Evolutionary conservation across 2,888 invertebrate genomes (phyloP), one percentile per base, ranked within the genome.

Genomic region (Zaprionus lineosus): DNA sequence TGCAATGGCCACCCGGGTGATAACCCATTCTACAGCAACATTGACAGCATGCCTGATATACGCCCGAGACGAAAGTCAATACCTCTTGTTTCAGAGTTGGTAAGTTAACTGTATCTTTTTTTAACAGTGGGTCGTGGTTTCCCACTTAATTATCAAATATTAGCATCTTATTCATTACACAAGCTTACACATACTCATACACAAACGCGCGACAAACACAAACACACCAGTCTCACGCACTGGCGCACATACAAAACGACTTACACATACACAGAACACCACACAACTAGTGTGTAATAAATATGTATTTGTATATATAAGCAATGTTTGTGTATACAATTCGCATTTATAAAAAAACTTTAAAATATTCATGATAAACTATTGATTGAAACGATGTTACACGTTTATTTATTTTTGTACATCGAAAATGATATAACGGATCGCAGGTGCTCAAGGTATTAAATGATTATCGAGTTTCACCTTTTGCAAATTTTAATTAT

Each of bases 1-100:
- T 93, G 94, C 43, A 96, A 95, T 93, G 96, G 96, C 78, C 96
- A 96, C 88, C 95, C 97, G 12, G 96, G 97, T 76, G 97, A 98
- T 91, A 98, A 98, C 91, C 97, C 98, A 6, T 99, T 99, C 93
- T 99, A 99, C 93, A 98, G 98, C 91, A 98, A 97, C 91, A 99
- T 99, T 91, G 99, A 99, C 93, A 99, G 98, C 89, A 98, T 98
- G 97, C 99, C 99, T 43, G 98, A 99, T 91, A 98, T 99, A 91
- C 94, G 98, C 88, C 98, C 98, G 48, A 93, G 98, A 87, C 93
- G 98, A 89, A 99, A 99, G 91, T 98, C 98, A 46, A 98, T 99
- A 88, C 98, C 99, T 21, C 93, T 99, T 88, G 99, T 99, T 86
- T 98, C 98, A 63, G 99, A 99, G 92, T 93, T 99, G 95, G 99